Conservation (phyloP, 1,140 invertebrate genomes). For the Caenorhabditis tropicalis region DNA sequence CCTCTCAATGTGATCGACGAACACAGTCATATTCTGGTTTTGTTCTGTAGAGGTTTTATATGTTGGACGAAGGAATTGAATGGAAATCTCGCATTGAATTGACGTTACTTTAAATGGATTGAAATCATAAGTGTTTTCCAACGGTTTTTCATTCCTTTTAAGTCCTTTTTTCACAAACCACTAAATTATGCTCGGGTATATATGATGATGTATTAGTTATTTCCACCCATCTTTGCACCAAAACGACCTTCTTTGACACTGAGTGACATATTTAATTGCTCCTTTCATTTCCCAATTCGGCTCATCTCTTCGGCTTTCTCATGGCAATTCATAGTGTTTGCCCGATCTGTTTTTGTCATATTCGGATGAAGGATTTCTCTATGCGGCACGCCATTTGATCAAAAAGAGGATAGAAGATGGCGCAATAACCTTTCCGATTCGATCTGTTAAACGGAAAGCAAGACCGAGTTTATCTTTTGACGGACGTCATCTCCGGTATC, state of each 20-base stretch:
- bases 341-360: neutral
- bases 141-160: too few relatives aligned
- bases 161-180: neutral
- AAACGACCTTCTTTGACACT: neutral
- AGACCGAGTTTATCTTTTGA: neutral
- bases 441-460: neutral
- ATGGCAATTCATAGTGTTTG: neutral
- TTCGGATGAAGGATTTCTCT: neutral
- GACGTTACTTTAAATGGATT: neutral
- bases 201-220: neutral
- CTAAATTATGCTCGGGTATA: too few relatives aligned
- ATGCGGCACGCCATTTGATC: neutral
- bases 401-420: neutral
- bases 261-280: too few relatives aligned
- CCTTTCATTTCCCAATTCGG: neutral
- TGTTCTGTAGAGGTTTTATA: neutral
- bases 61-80: neutral
- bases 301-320: neutral
- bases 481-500: neutral
- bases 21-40: conserved; percentile 20
- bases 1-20: neutral
- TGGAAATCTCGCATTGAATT: neutral
- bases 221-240: neutral
- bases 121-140: neutral
- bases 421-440: conserved; percentile 35